Percentiles rank a stretch among this genome's conserved stretches.
These are phyloP conservation scores for Ceratina japonica DNA, from an alignment of 1,140 invertebrate genomes.

Conservation along the genomic window DNA sequence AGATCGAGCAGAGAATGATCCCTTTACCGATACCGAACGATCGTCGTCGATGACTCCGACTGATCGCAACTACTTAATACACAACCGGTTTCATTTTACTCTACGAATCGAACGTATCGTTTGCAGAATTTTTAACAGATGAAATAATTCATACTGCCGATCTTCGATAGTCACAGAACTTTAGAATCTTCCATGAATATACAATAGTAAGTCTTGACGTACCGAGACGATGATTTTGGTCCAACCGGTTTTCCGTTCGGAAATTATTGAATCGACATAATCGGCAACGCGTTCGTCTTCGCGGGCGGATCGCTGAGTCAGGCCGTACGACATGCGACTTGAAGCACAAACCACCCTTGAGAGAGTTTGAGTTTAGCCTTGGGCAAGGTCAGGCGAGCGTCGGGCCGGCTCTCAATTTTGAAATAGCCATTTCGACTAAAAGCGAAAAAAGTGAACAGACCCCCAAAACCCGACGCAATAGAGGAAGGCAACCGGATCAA, in stretches of 20 bases:
- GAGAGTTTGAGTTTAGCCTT: conserved; percentile 74
- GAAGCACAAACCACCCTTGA: conserved; percentile 49
- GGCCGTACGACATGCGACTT: conserved; percentile 46
- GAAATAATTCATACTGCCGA: neutral
- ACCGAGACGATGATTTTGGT: neutral
- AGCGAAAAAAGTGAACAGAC: conserved; percentile 81
- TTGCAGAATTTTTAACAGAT: neutral
- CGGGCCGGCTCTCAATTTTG: conserved; percentile 83
- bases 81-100: neutral
- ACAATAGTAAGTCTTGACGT: neutral
- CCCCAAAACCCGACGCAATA: conserved; percentile 83
- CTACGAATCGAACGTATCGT: neutral
- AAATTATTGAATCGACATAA: neutral
- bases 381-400: conserved; percentile 78
- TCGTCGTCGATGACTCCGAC: conserved; percentile 57
- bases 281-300: conserved; percentile 15
- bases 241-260: conserved; percentile 31
- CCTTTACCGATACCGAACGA: neutral
- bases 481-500: conserved; percentile 83
- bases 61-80: conserved; percentile 2
- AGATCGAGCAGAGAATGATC: conserved; percentile 4
- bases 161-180: neutral
- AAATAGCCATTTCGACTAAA: conserved; percentile 84
- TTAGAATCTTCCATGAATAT: neutral
- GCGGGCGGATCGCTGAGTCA: conserved; percentile 36